A percentile compares a stretch with the other conserved stretches of the same genome.
These are phyloP conservation scores for Leptonema lineaticorne DNA, from an alignment of 1,140 invertebrate genomes.

Conservation along the genomic window DNA sequence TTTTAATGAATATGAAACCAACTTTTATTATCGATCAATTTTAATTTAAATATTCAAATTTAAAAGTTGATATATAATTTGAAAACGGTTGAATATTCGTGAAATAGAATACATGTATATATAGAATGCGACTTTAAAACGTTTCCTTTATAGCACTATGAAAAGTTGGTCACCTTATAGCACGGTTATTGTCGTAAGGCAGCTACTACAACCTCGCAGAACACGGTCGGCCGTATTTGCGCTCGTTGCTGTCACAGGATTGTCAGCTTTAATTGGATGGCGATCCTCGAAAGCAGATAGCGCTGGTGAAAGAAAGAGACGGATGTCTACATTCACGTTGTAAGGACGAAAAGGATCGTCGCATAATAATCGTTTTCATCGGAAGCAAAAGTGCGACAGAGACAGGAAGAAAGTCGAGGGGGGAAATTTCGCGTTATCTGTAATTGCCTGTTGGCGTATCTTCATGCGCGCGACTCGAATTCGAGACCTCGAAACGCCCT, in stretches of 20 bases:
- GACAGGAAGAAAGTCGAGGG: constrained; percentile 18
- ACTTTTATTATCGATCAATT: too few relatives aligned
- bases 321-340: not conserved
- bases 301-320: not conserved
- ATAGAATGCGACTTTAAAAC: too few relatives aligned
- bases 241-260: constrained; percentile 41
- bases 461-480: constrained; percentile 1
- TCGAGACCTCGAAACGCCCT: not conserved
- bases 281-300: constrained; percentile 39
- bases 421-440: constrained; percentile 28
- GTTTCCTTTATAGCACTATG: too few relatives aligned
- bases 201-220: too few relatives aligned
- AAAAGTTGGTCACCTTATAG: too few relatives aligned
- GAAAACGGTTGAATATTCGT: too few relatives aligned
- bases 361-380: not conserved
- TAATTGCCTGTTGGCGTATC: constrained; percentile 28
- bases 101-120: too few relatives aligned
- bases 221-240: too few relatives aligned
- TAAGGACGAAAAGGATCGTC: constrained; percentile 10
- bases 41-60: too few relatives aligned
- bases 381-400: constrained; percentile 20
- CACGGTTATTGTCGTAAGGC: too few relatives aligned
- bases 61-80: too few relatives aligned
- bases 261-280: constrained; percentile 43
- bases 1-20: too few relatives aligned